Conservation (phyloP, 2,113 vertebrate genomes). For the Chionodraco myersi region DNA sequence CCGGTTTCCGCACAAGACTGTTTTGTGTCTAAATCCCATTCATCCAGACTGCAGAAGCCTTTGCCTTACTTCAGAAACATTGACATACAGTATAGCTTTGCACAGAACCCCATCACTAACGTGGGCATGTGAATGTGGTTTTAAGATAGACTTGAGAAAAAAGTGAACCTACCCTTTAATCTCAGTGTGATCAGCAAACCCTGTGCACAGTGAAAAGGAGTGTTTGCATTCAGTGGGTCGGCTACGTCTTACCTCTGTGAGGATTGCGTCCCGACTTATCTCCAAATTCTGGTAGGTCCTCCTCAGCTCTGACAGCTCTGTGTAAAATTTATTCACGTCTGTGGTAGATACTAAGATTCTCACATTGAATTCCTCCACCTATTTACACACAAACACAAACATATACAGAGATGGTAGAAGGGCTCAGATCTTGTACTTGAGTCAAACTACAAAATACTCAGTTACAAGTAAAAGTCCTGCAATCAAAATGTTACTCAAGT, state of each 20-base stretch:
- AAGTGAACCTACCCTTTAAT: background rate
- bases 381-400: slow-evolving; percentile 20
- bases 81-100: background rate
- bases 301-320: slow-evolving; percentile 74
- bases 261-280: slow-evolving; percentile 75
- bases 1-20: background rate
- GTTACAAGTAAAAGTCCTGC: no score
- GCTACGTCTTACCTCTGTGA: slow-evolving; percentile 73
- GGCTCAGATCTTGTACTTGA: no score
- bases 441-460: no score
- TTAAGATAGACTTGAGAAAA: background rate
- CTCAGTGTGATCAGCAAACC: background rate
- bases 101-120: background rate
- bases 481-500: no score
- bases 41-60: no score
- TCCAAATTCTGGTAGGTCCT: slow-evolving; percentile 81
- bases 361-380: slow-evolving; percentile 77
- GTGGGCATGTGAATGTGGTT: background rate
- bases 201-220: background rate
- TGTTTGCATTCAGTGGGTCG: background rate
- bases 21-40: no score
- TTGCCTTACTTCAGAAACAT: no score
- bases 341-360: slow-evolving; percentile 58
- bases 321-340: slow-evolving; percentile 66
- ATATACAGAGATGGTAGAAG: background rate